A percentile compares a stretch with the other conserved stretches of the same genome.
Conservation (phyloP, 2,888 invertebrate species). For the Anthophora plumipes region DNA sequence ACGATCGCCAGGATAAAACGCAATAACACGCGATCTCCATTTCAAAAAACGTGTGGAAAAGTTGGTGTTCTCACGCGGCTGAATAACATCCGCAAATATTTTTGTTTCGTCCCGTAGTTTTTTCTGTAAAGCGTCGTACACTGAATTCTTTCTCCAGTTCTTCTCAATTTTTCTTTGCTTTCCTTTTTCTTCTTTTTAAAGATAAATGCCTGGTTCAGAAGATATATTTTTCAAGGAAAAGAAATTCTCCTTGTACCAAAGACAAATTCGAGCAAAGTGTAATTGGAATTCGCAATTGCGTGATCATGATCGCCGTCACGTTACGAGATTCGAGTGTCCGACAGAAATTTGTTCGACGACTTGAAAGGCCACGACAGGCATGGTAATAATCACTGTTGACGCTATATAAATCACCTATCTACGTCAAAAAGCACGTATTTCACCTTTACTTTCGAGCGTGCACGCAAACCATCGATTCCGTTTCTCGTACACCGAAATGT, state of each 20-base stretch:
- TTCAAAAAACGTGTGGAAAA: background rate
- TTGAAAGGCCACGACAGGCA: conserved; percentile 19
- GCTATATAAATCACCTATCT: conserved; percentile 37
- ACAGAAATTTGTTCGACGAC: conserved; percentile 15
- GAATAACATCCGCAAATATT: background rate
- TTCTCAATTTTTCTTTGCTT: background rate
- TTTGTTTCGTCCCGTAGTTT: no score
- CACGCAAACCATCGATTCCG: background rate
- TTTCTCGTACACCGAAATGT: background rate
- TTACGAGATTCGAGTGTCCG: background rate
- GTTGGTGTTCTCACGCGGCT: no score
- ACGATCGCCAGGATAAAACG: conserved; percentile 1
- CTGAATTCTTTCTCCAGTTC: background rate
- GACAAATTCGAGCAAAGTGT: background rate
- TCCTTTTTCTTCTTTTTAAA: background rate
- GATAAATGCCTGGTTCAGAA: background rate
- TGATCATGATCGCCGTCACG: conserved; percentile 11
- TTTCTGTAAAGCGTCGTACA: background rate
- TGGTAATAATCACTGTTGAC: conserved; percentile 31
- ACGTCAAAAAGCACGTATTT: background rate
- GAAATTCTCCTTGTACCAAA: no score
- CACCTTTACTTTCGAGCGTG: conserved; percentile 25
- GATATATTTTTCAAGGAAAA: background rate
- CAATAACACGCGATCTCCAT: conserved; percentile 13
- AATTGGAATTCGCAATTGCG: conserved; percentile 34